phyloP scores from a whole-genome alignment of 2,113 vertebrate species.

The Haemorhous mexicanus region DNA sequence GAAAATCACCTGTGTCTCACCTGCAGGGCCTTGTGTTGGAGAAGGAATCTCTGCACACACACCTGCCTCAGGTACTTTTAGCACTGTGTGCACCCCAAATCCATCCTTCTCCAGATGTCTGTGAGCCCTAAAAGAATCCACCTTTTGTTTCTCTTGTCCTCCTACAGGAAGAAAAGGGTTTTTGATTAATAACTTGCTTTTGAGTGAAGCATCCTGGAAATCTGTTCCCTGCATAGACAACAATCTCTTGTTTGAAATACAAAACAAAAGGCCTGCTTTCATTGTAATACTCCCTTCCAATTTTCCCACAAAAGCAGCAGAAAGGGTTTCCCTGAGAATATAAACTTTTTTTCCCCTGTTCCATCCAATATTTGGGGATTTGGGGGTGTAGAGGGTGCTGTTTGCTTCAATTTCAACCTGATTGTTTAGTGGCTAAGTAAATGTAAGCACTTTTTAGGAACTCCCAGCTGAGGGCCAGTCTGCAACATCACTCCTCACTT shows the following conservation, averaged over 20 bases:
- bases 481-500: background rate
- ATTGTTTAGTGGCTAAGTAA: background rate
- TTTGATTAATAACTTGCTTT: background rate
- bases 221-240: background rate
- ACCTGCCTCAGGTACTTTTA: background rate
- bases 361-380: background rate
- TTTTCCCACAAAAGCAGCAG: background rate
- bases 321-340: background rate
- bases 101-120: background rate
- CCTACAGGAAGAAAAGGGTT: background rate
- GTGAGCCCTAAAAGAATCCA: background rate
- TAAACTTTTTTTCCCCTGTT: background rate
- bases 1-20: background rate
- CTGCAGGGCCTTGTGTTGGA: background rate
- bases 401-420: background rate
- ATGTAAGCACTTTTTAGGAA: background rate
- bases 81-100: fast-evolving
- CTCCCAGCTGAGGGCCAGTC: background rate
- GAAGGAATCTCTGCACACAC: background rate
- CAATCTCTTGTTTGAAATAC: background rate
- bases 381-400: background rate
- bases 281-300: background rate
- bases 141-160: background rate
- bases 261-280: background rate
- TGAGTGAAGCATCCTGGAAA: background rate